Evolutionary conservation across 2,888 invertebrate genomes (phyloP).

Genomic region (Drosophila neotestacea): DNA sequence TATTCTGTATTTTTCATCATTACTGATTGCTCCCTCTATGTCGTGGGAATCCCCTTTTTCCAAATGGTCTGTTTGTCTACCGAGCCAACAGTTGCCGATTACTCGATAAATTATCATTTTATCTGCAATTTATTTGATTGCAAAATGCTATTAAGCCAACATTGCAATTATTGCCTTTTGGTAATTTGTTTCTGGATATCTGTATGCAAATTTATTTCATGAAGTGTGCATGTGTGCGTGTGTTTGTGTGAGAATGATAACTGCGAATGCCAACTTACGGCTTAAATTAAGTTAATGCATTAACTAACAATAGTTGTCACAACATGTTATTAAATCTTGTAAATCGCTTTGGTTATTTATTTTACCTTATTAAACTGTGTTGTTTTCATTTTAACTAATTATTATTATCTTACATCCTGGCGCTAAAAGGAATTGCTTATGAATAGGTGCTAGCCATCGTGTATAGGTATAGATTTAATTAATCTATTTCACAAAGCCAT

Average conservation of each 20-base stretch:
- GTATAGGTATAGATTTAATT: too few species aligned
- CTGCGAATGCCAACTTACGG: conserved; percentile 7
- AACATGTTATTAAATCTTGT: neutral
- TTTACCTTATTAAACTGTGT: neutral
- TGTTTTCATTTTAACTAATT: too few species aligned
- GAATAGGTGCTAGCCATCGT: too few species aligned
- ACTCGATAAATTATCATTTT: conserved; percentile 49
- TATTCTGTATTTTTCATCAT: conserved; percentile 14
- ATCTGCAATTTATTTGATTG: conserved; percentile 74
- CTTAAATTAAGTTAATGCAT: neutral
- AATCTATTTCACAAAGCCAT: too few species aligned
- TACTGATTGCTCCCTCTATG: conserved; percentile 4
- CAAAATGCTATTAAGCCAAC: conserved; percentile 60
- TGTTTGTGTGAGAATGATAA: neutral
- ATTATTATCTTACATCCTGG: too few species aligned
- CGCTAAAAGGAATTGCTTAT: too few species aligned
- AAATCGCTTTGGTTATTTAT: neutral
- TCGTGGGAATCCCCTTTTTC: conserved; percentile 36
- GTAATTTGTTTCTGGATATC: conserved; percentile 13
- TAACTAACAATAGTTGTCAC: neutral
- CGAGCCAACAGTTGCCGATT: conserved; percentile 11
- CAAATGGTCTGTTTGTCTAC: neutral
- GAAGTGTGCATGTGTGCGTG: conserved; percentile 2
- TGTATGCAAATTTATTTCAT: neutral
- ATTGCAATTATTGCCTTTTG: conserved; percentile 38